These are phyloP conservation scores for Trinorchestia longiramus DNA, from an alignment of 1,140 invertebrate genomes.

Conservation along the genomic window DNA sequence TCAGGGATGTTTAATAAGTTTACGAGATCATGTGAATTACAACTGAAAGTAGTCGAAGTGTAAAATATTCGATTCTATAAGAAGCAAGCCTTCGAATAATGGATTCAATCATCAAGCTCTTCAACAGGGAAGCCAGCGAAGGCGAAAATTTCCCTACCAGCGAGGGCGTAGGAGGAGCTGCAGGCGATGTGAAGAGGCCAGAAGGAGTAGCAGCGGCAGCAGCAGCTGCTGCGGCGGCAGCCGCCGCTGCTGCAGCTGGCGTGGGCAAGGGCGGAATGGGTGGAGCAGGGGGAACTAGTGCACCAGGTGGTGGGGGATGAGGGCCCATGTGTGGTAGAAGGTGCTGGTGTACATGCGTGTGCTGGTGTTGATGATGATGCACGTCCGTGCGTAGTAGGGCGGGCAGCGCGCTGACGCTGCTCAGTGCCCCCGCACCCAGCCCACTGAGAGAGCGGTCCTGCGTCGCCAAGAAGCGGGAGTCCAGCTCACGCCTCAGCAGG, in stretches of 20 bases:
- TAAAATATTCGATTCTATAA: too few relatives aligned
- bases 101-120: too few relatives aligned
- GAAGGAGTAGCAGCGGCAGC: slow-evolving; percentile 57
- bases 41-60: too few relatives aligned
- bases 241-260: slow-evolving; percentile 54
- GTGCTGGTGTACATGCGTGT: slow-evolving; percentile 86
- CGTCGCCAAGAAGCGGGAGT: slow-evolving; percentile 87
- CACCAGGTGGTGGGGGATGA: slow-evolving; percentile 71
- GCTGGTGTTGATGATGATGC: slow-evolving; percentile 92
- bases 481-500: slow-evolving; percentile 88
- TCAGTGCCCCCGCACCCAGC: slow-evolving; percentile 77
- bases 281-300: slow-evolving; percentile 55
- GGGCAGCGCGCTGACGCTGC: slow-evolving; percentile 81
- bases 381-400: slow-evolving; percentile 83
- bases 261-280: slow-evolving; percentile 60
- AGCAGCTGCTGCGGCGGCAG: slow-evolving; percentile 55
- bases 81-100: too few relatives aligned
- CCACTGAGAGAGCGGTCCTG: slow-evolving; percentile 76
- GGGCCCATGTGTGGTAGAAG: slow-evolving; percentile 78
- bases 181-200: slow-evolving; percentile 62
- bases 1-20: neutral
- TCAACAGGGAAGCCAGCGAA: neutral
- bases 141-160: neutral
- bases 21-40: too few relatives aligned
- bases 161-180: slow-evolving; percentile 57